Evolutionary conservation across 2,797 vertebrate species (phyloP).

Genomic region (Phoebastria nigripes): DNA sequence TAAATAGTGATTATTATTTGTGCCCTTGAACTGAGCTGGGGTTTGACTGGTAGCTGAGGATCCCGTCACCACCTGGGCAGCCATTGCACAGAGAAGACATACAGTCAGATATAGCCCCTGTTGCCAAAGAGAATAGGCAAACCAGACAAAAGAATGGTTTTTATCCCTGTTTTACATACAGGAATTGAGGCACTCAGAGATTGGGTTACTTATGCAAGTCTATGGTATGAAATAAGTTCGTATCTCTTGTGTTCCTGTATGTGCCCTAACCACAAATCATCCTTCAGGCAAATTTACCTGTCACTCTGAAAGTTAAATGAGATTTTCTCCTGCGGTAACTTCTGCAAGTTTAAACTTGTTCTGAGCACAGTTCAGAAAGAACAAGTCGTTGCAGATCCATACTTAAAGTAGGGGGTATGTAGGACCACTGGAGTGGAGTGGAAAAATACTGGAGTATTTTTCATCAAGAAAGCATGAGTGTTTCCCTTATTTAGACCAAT

Average conservation of each 20-base stretch:
- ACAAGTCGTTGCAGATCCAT: neutral
- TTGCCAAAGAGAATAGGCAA: neutral
- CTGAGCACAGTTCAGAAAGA: neutral
- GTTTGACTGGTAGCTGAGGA: neutral
- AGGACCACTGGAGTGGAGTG: neutral
- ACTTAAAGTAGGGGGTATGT: neutral
- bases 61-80: neutral
- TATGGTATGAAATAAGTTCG: neutral
- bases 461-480: neutral
- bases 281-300: slow-evolving; percentile 34
- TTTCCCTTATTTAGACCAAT: neutral
- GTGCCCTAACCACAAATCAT: slow-evolving; percentile 25
- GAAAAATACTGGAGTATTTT: neutral
- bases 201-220: neutral
- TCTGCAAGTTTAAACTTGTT: slow-evolving; percentile 30
- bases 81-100: neutral
- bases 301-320: neutral
- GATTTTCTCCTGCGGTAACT: slow-evolving; percentile 4
- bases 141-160: neutral
- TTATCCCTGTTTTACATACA: neutral
- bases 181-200: neutral
- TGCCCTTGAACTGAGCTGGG: neutral
- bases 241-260: neutral
- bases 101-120: neutral
- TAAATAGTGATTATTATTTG: neutral